These are phyloP conservation scores for Tragelaphus scriptus DNA, from an alignment of 2,113 vertebrate genomes.

Conservation along the genomic window DNA sequence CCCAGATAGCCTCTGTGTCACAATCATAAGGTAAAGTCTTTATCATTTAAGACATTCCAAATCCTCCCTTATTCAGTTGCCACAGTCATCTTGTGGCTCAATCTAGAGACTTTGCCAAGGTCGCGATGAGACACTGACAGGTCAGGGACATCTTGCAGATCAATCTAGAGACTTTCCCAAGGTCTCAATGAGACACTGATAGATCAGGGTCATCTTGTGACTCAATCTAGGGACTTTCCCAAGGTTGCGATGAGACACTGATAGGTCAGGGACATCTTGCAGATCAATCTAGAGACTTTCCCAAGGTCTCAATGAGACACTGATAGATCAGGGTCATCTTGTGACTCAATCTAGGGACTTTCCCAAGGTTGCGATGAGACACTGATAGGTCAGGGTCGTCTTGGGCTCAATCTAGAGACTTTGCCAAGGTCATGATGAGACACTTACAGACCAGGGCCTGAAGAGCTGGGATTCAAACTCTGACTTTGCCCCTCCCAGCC, in stretches of 20 bases:
- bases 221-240: neutral
- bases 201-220: too few species aligned
- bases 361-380: neutral
- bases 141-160: too few species aligned
- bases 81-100: accelerated
- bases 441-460: too few species aligned
- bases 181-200: neutral
- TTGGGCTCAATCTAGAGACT: neutral
- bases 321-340: too few species aligned
- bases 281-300: neutral
- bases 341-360: neutral
- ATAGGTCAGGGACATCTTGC: too few species aligned
- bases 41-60: neutral
- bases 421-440: neutral
- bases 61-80: neutral
- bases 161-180: neutral
- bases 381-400: too few species aligned
- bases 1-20: neutral
- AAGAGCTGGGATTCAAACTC: neutral
- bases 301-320: neutral
- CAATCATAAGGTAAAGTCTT: neutral
- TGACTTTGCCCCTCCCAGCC: neutral
- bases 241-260: neutral
- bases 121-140: neutral
- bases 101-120: neutral